Conservation (phyloP, 2,888 invertebrate genomes). For the Pristionchus exspectatus region DNA sequence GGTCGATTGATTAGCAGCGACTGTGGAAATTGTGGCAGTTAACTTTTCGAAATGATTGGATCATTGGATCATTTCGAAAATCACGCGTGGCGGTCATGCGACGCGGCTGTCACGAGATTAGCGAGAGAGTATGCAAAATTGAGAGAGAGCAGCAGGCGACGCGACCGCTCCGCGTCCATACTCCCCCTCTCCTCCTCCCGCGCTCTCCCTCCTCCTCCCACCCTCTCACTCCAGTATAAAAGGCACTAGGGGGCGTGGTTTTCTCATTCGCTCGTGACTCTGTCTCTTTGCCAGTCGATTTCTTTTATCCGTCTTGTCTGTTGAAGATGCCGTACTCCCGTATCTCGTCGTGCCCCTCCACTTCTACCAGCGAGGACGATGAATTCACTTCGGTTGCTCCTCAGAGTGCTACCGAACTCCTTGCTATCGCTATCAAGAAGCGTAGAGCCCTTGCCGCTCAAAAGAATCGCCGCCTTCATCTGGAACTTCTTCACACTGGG, state of each 20-base stretch:
- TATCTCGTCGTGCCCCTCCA: constrained; percentile 59
- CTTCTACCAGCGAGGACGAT: constrained; percentile 60
- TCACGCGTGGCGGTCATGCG: constrained; percentile 25
- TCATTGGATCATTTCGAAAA: not conserved
- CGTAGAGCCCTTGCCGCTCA: constrained; percentile 62
- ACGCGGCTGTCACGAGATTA: not conserved
- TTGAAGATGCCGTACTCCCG: constrained; percentile 53
- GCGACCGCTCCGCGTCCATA: not conserved
- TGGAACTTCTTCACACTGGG: constrained; percentile 69
- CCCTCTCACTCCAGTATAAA: constrained; percentile 3
- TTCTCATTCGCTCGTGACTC: constrained; percentile 34
- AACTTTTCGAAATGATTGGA: not conserved
- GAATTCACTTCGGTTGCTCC: constrained; percentile 54
- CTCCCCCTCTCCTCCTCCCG: not conserved
- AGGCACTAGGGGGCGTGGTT: not conserved
- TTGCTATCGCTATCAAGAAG: constrained; percentile 71
- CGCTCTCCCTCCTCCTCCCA: not conserved
- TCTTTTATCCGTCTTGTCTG: not conserved
- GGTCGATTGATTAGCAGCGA: not conserved
- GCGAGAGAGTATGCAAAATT: not conserved
- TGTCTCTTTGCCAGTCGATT: constrained; percentile 51
- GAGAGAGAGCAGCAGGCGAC: not conserved
- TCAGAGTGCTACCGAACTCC: constrained; percentile 64
- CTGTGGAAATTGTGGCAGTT: not conserved
- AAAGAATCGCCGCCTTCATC: constrained; percentile 67